Percentiles rank a stretch among this genome's conserved stretches.
Conservation (phyloP, 2,888 invertebrate species). For the Drosophila mayaguana region DNA sequence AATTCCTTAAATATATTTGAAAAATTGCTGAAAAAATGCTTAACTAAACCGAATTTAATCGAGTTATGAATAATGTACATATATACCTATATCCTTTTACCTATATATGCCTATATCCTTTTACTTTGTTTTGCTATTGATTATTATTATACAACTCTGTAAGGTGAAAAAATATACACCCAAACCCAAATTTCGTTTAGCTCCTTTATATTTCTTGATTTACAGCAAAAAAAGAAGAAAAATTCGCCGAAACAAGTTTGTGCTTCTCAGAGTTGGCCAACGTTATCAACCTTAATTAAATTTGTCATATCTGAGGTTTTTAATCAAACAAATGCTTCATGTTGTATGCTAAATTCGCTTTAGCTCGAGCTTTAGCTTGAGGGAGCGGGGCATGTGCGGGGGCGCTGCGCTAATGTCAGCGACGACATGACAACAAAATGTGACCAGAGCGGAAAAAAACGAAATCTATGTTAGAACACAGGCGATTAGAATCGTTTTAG, state of each 20-base stretch:
- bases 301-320: constrained; percentile 68
- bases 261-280: background rate
- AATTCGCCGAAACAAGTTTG: background rate
- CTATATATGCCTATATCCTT: too few relatives aligned
- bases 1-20: too few relatives aligned
- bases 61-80: too few relatives aligned
- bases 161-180: background rate
- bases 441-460: constrained; percentile 58
- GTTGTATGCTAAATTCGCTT: constrained; percentile 25
- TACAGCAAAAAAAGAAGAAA: background rate
- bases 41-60: too few relatives aligned
- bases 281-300: constrained; percentile 74
- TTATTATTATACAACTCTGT: too few relatives aligned
- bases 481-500: constrained; percentile 74
- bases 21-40: too few relatives aligned
- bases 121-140: too few relatives aligned
- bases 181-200: too few relatives aligned
- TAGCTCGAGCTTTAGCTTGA: background rate
- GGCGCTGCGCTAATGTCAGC: constrained; percentile 62
- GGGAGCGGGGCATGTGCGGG: background rate
- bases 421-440: constrained; percentile 70
- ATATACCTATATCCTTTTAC: too few relatives aligned
- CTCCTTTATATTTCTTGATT: background rate
- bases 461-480: constrained; percentile 70
- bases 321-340: constrained; percentile 58